Base-by-base conservation (phyloP, 2,113 vertebrate genomes). In the Colinus virginianus region DNA sequence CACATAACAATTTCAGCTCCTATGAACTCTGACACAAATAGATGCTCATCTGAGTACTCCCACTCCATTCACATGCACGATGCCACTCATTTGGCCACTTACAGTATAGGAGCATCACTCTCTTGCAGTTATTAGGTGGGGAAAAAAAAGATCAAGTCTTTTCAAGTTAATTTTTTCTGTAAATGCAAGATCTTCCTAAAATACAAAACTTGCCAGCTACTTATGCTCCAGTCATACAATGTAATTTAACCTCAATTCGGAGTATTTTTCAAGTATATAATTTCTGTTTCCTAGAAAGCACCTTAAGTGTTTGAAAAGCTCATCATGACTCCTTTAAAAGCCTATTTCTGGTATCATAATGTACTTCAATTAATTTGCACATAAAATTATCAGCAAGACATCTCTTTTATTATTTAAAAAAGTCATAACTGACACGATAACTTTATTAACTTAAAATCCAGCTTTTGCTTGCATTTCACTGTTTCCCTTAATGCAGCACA, bases 1-100 rank as follows among this genome's bases (percentile, higher is more conserved):
- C 62, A 77, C 79, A 82, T 69, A 78, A 77, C 53, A 89, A 93
- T 87, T 95, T 93, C 93, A 93, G 84, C 51, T 95, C 55, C 75
- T 85, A 15, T 21, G 55, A 89, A 85, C 56, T 30, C 78, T 77
- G 36, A 78, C 45, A 46, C 48, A 58, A 94, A 87, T 72, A 92
- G 87, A 92, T 13, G 28, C 38, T 87, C 45, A 42, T 69, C 59
- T 34, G 62, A 89, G 64, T 59, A 74, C 67, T 36, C 88, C 48
- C 34, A 56, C 67, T 68, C 69, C 82, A 56, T 40, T 77, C 78
- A 87, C 28, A 13, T 62, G 56, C 43, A 68, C 8, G 82, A 75
- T 34, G 36, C 46, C 70, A 25, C 49, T 87, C 53, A 55, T 62
- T 56, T 84, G 78, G 68, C 59, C 56, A 59, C 32, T 46, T 63